These are phyloP conservation scores for Monarcha castaneiventris DNA, from an alignment of 2,113 vertebrate species.

Conservation along the genomic window DNA sequence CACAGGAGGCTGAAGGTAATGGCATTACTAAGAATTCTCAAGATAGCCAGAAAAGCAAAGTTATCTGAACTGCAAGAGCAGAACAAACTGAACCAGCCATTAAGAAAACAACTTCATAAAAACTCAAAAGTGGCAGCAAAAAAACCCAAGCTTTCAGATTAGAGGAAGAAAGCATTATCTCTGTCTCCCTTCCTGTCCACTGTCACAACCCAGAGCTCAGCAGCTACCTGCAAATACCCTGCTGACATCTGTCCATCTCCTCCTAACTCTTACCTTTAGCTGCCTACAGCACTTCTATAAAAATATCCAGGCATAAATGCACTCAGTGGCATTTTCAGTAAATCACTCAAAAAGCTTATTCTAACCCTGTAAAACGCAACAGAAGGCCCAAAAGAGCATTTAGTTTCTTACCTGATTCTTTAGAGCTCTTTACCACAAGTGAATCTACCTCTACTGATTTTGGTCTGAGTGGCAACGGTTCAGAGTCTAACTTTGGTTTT, in stretches of 20 bases:
- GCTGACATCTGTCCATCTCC: neutral
- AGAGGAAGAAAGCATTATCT: neutral
- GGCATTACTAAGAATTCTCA: neutral
- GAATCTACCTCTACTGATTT: conserved; percentile 82
- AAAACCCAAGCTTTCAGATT: neutral
- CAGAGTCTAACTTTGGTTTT: conserved; percentile 80
- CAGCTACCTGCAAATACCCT: neutral
- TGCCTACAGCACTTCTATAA: neutral
- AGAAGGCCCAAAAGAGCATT: neutral
- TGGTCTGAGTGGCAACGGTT: conserved; percentile 76
- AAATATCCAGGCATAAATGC: neutral
- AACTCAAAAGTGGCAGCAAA: neutral
- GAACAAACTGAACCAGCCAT: neutral
- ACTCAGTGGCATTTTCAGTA: neutral
- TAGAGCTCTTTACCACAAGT: conserved; percentile 64
- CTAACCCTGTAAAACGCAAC: neutral
- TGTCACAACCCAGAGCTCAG: neutral
- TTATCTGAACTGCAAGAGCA: neutral
- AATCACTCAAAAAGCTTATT: neutral
- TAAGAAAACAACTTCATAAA: neutral
- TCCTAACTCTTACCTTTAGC: neutral
- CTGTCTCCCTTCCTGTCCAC: neutral
- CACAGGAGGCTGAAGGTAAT: neutral
- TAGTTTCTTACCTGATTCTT: conserved; percentile 73
- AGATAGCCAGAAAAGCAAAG: conserved; percentile 20